Conservation (phyloP, 2,888 invertebrate species). For the Apodemia duryi region DNA sequence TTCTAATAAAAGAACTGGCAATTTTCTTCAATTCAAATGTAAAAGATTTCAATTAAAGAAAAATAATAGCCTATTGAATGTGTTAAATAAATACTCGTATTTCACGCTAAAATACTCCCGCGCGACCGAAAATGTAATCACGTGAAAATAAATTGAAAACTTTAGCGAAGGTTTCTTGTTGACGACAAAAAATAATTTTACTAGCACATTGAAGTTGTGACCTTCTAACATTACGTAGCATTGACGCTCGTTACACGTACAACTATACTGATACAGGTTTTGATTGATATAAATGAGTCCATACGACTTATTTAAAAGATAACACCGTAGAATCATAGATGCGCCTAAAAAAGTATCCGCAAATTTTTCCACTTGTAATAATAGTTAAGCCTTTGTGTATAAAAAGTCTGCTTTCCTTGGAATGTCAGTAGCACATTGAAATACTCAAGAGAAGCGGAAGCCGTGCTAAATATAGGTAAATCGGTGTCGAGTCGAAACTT, state of each 20-base stretch:
- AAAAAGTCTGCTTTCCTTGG: slow-evolving; percentile 28
- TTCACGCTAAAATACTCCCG: no score
- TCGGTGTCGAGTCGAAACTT: slow-evolving; percentile 35
- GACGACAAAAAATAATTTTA: slow-evolving; percentile 20
- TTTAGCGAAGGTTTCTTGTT: slow-evolving; percentile 7
- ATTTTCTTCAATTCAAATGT: no score
- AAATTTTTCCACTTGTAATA: slow-evolving; percentile 7
- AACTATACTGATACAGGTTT: slow-evolving; percentile 13
- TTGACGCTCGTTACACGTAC: slow-evolving; percentile 15
- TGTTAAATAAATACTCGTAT: no score
- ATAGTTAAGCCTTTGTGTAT: slow-evolving; percentile 9
- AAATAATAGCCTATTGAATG: no score
- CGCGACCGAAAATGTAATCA: slow-evolving; percentile 6
- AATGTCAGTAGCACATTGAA: slow-evolving; percentile 34
- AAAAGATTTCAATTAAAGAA: no score
- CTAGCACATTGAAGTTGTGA: slow-evolving; percentile 17
- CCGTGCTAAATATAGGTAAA: slow-evolving; percentile 37
- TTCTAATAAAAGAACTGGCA: no score
- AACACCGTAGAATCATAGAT: slow-evolving; percentile 7
- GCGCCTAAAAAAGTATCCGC: not conserved
- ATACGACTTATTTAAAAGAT: slow-evolving; percentile 12
- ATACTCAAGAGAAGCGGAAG: slow-evolving; percentile 35
- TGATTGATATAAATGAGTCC: slow-evolving; percentile 14
- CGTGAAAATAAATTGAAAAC: slow-evolving; percentile 14
- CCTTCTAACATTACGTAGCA: slow-evolving; percentile 20